Evolutionary conservation across 64 coral and sea anemone species (phyloP).

Genomic region (Dendronephthya gigantea): DNA sequence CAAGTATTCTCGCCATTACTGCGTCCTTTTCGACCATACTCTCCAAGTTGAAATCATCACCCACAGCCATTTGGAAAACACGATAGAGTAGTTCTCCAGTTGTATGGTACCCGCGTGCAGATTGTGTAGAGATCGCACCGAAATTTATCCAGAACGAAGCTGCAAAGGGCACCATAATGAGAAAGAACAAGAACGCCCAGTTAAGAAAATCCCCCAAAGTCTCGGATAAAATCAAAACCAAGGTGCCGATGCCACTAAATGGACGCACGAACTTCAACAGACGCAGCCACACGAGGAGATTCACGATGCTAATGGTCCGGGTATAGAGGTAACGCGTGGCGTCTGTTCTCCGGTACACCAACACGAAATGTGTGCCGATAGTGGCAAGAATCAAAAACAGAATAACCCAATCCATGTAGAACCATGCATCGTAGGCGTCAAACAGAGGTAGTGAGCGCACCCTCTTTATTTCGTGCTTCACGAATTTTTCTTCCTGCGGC

Average conservation of each 20-base stretch:
- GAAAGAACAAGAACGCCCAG: not conserved
- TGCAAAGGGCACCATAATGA: not conserved
- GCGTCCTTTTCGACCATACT: not conserved
- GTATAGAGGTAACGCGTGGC: not conserved
- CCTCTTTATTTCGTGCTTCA: not conserved
- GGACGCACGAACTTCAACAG: not conserved
- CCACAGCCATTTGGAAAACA: not conserved
- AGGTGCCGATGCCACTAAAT: not conserved
- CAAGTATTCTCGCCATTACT: not conserved
- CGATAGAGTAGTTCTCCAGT: not conserved
- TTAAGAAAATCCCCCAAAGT: not conserved
- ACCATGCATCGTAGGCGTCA: not conserved
- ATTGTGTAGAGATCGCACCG: not conserved
- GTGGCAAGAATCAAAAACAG: not conserved
- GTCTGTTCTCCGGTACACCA: not conserved
- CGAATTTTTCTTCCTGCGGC: not conserved
- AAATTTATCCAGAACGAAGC: conserved; percentile 17
- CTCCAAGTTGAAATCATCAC: conserved; percentile 7
- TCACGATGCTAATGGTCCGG: conserved; percentile 6
- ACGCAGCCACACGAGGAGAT: not conserved
- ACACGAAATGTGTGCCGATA: not conserved
- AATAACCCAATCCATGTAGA: conserved; percentile 5
- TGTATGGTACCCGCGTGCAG: not conserved
- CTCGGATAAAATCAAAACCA: not conserved
- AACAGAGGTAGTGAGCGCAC: not conserved